Base-by-base conservation (phyloP, 1,140 invertebrate genomes). In the Periplaneta americana region DNA sequence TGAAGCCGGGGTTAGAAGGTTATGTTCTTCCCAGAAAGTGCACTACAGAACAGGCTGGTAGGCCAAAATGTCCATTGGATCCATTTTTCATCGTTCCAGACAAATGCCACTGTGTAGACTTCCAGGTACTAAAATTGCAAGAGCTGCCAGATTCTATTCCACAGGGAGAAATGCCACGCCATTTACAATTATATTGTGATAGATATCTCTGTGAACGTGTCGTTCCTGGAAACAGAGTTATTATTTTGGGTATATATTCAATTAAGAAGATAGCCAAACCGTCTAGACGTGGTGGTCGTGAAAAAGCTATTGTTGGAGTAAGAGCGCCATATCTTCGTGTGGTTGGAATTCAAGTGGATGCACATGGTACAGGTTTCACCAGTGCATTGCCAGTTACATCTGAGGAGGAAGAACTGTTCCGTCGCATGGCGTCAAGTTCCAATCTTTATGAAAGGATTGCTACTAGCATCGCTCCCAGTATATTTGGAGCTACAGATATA, bases 21-120 rank as follows among this genome's bases (percentile, higher is more conserved):
- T 99, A 98, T 90, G 91, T 95, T n/a, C 90, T 99, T 86, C 99
- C 99, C 0, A 92, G 98, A 80, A 98, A 96, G 89, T 99, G 98
- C 88, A 94, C 93, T 84, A 95, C 95, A 18, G 97, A 98, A 87
- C 96, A 98, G 90, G 94, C 95, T 83, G 96, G 96, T 81, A 89
- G 94, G 78, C 93, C 94, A 11, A 97, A 97, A 85, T 99, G 99
- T 88, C 98, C 98, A 3, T 86, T 99, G 33, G 99, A 99, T 90
- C 99, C 99, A 8, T 99, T 97, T 87, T 98, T 98, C 86, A 99
- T 99, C 83, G 94, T 95, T 88, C 98, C 98, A 34, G 99, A 99
- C 86, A 99, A 98, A 88, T 99, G 98, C 87, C 92, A 94, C 84
- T 99, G 98, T 88, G 96, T 99, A 8, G 98, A 99, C 89, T 99